Evolutionary conservation across 2,797 vertebrate genomes (phyloP), one percentile per base, ranked within the genome.

Genomic region (Oreortyx pictus): DNA sequence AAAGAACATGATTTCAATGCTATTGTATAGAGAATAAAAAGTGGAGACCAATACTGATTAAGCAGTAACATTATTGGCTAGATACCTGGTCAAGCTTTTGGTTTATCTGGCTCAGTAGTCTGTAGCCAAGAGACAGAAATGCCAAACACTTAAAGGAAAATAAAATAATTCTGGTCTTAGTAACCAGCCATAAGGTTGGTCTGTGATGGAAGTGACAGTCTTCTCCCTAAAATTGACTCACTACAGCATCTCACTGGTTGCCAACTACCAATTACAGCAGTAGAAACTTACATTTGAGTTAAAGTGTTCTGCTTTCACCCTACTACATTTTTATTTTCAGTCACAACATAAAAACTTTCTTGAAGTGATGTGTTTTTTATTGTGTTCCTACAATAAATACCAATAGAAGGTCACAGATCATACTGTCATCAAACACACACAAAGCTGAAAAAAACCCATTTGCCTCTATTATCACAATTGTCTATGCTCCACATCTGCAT

Each of bases 1-100:
- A 41, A 79, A 75, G 31, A 49, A 20, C 22, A 35, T 14, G 20
- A 82, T 65, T 85, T 14, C 4, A 29, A 27, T 85, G 17, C 4
- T 80, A 2, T 25, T 49, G 18, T 7, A 57, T 1, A 35, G 1
- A 77, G 7, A 87, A 31, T 19, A 79, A 0, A 1, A 70, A 73
- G 17, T 9, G 44, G 44, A 15, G 7, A 66, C 18, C 31, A 67
- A 19, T 17, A 35, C 7, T 23, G 9, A 54, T 54, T 41, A 61
- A n/a, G 52, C 9, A 44, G 72, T 84, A 50, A 3, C 4, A 20
- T 46, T 60, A 18, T 19, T 2, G 1, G 25, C 60, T 44, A 86
- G 12, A 29, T 24, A 59, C 15, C 13, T 2, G 4, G 23, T 22
- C 52, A 78, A 83, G 49, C 3, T 52, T 60, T 67, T 39, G 8